Conservation (phyloP, 2,888 invertebrate genomes). For the Gasteruption jaculator region DNA sequence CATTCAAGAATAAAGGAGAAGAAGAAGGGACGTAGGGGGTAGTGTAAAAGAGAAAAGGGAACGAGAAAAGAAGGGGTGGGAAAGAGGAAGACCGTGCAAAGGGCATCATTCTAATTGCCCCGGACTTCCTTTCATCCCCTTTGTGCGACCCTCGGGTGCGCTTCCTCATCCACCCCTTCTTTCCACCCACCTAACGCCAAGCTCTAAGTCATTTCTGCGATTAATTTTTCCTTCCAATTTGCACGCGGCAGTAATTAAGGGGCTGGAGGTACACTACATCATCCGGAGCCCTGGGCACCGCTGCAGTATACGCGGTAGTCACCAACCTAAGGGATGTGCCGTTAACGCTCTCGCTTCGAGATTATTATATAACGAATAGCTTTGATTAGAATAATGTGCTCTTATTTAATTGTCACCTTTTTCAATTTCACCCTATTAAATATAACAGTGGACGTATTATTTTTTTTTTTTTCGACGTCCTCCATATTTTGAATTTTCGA, state of each 20-base stretch:
- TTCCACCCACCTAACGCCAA: constrained; percentile 25
- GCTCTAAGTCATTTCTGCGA: constrained; percentile 53
- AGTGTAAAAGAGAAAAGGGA: constrained; percentile 1
- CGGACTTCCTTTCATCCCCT: constrained; percentile 53
- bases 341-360: too few relatives aligned
- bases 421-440: too few relatives aligned
- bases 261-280: constrained; percentile 45
- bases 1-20: too few relatives aligned
- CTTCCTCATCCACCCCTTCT: constrained; percentile 43
- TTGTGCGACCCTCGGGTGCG: constrained; percentile 47
- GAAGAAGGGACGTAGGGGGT: constrained; percentile 11
- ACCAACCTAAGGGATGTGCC: too few relatives aligned
- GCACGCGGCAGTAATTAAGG: constrained; percentile 53
- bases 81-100: constrained; percentile 38
- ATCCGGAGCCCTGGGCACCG: constrained; percentile 32
- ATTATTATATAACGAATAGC: too few relatives aligned
- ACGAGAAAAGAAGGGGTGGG: constrained; percentile 18
- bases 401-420: too few relatives aligned
- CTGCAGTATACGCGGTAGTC: too few relatives aligned
- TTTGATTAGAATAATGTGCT: too few relatives aligned
- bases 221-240: constrained; percentile 54
- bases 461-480: too few relatives aligned
- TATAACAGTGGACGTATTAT: too few relatives aligned
- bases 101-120: constrained; percentile 53
- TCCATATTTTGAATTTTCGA: too few relatives aligned